Evolutionary conservation across 2,113 vertebrate genomes (phyloP).

Genomic region (Columba janthina): DNA sequence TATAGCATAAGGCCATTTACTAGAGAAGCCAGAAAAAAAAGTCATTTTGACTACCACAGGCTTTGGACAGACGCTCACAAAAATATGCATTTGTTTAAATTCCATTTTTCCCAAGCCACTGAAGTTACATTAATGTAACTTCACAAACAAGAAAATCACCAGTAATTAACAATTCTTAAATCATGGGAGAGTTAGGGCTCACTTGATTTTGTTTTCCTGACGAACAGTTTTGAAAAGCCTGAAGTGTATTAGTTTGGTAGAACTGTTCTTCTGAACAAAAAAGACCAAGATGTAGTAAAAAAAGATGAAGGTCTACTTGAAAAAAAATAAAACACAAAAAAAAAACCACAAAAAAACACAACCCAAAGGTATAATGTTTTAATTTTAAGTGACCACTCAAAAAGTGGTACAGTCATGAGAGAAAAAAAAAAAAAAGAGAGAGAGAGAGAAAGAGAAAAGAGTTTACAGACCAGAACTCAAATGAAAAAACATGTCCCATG

Average conservation of each 20-base stretch:
- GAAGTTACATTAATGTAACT: not conserved
- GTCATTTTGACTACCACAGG: not conserved
- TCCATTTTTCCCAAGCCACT: not conserved
- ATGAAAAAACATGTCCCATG: not conserved
- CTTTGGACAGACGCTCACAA: not conserved
- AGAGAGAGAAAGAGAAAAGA: not conserved
- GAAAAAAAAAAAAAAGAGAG: no score
- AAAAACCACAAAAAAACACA: no score
- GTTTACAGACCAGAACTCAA: not conserved
- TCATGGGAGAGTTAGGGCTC: fast-evolving
- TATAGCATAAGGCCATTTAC: not conserved
- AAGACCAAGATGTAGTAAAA: not conserved
- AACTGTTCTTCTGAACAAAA: not conserved
- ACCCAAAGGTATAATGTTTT: not conserved
- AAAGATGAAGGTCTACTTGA: not conserved
- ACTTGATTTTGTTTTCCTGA: not conserved
- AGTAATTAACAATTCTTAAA: not conserved
- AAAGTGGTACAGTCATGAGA: fast-evolving
- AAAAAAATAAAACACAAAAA: not conserved
- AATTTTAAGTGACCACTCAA: not conserved
- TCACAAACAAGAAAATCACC: not conserved
- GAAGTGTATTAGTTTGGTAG: not conserved
- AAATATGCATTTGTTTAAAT: not conserved
- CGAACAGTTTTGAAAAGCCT: not conserved
- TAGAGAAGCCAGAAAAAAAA: not conserved